These are phyloP conservation scores for Drosophila teissieri DNA, from an alignment of 1,140 invertebrate species.

Conservation along the genomic window DNA sequence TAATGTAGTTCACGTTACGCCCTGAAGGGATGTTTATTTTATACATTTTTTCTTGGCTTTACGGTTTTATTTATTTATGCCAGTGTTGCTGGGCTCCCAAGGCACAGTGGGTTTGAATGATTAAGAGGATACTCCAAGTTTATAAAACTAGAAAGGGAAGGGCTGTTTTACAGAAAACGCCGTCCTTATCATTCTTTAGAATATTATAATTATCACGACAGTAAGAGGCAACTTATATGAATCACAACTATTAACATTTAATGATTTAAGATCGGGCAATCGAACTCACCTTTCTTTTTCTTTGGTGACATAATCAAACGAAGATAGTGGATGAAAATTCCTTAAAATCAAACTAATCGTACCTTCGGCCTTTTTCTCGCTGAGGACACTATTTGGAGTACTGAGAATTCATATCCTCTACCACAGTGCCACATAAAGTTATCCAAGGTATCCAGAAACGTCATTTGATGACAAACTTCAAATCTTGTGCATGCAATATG, in stretches of 20 bases:
- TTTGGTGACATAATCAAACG: too few species aligned
- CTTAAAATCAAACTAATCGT: too few species aligned
- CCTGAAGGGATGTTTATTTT: conserved; percentile 80
- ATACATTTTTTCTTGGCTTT: conserved; percentile 63
- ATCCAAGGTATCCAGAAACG: conserved; percentile 52
- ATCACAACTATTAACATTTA: too few species aligned
- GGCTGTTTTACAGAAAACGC: background rate
- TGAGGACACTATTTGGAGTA: background rate
- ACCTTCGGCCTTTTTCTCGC: background rate
- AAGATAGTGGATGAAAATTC: too few species aligned
- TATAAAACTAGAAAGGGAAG: background rate
- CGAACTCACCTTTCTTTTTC: too few species aligned
- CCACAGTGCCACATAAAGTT: conserved; percentile 52
- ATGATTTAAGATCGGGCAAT: too few species aligned
- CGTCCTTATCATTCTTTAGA: too few species aligned
- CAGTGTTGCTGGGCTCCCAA: conserved; percentile 27
- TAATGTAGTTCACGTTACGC: conserved; percentile 83
- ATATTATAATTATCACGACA: too few species aligned
- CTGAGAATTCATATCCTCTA: background rate
- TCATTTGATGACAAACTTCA: conserved; percentile 81
- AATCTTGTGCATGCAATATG: conserved; percentile 75
- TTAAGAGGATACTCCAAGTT: background rate
- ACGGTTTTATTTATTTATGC: conserved; percentile 74
- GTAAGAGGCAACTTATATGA: too few species aligned
- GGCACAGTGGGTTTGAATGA: conserved; percentile 38